Evolutionary conservation across 37 sponge, comb jelly and placozoan genomes (phyloP).

Genomic region (Theonella swinhoei): DNA sequence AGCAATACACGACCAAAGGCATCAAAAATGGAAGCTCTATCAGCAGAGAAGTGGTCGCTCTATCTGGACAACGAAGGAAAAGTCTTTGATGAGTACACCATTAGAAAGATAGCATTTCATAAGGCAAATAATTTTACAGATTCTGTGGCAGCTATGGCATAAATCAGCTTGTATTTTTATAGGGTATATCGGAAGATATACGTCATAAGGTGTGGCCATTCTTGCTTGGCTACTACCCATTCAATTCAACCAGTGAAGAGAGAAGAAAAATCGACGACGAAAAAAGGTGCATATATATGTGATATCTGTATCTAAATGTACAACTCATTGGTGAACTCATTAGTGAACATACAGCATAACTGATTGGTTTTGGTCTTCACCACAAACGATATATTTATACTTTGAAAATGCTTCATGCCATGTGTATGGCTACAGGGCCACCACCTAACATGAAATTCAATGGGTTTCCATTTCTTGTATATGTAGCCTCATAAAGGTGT

Average conservation of each 20-base stretch:
- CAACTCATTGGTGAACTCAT: no score
- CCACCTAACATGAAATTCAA: no score
- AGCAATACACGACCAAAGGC: background rate
- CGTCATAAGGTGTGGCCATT: slow-evolving; percentile 49
- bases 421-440: no score
- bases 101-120: background rate
- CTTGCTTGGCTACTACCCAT: slow-evolving; percentile 43
- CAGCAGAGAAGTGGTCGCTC: slow-evolving; percentile 13
- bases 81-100: slow-evolving; percentile 2
- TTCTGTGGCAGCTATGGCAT: background rate
- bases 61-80: background rate
- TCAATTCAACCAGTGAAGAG: slow-evolving; percentile 40
- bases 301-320: no score
- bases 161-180: background rate
- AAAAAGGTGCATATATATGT: no score
- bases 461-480: no score
- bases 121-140: background rate
- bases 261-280: slow-evolving; percentile 1
- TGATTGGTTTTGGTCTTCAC: no score
- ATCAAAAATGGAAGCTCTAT: background rate
- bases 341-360: no score
- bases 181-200: background rate
- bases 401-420: no score
- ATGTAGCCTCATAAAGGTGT: no score
- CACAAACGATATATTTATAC: no score